phyloP scores from a whole-genome alignment of 2,113 vertebrate genomes.

The Manacus vitellinus region DNA sequence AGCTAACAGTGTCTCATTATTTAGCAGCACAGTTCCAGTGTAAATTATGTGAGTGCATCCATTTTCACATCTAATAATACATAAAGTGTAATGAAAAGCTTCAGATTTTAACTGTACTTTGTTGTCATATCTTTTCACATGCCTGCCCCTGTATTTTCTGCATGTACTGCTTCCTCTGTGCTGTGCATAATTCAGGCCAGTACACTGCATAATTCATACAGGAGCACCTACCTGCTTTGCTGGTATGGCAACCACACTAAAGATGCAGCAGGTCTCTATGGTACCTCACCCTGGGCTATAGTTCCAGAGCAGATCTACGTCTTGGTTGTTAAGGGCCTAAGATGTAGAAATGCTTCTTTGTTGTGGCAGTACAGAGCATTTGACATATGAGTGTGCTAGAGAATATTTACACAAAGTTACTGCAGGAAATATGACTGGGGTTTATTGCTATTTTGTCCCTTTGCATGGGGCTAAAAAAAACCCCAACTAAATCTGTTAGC shows the following conservation, averaged over 20 bases:
- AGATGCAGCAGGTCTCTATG: background rate
- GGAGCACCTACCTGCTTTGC: background rate
- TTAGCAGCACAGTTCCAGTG: background rate
- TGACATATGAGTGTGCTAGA: background rate
- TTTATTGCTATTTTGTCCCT: background rate
- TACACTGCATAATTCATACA: background rate
- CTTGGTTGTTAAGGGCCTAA: background rate
- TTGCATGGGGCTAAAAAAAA: background rate
- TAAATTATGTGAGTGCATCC: background rate
- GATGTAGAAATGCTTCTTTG: background rate
- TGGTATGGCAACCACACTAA: background rate
- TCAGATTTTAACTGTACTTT: background rate
- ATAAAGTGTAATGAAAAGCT: background rate
- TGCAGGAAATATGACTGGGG: background rate
- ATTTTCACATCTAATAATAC: background rate
- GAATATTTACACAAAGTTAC: background rate
- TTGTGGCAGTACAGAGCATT: background rate
- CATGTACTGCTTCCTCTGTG: background rate
- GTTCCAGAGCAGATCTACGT: background rate
- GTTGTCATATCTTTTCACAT: background rate
- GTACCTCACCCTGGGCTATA: background rate
- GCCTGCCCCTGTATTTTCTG: background rate
- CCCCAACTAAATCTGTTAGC: background rate
- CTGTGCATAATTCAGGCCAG: background rate
- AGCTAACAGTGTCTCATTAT: background rate